Evolutionary conservation across 2,888 invertebrate genomes (phyloP).

Genomic region (Drosophila recens): DNA sequence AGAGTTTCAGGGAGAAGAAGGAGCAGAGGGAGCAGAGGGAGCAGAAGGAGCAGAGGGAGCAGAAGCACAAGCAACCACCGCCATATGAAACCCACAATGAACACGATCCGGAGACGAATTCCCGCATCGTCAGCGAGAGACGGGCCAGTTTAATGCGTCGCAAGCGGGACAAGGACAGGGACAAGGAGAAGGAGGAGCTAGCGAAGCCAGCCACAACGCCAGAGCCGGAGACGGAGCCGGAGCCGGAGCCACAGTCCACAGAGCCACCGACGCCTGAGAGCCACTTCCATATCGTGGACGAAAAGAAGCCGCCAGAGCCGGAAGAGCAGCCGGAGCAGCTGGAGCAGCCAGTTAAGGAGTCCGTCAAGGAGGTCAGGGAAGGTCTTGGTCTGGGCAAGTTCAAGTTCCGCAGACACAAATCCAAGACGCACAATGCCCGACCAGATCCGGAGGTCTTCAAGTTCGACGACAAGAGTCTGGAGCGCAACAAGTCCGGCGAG

Average conservation of each 20-base stretch:
- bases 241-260: slow-evolving; percentile 33
- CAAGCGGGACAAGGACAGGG: slow-evolving; percentile 67
- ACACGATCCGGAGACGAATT: slow-evolving; percentile 83
- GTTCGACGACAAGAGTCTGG: slow-evolving; percentile 79
- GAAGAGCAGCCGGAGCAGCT: slow-evolving; percentile 47
- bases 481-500: slow-evolving; percentile 50
- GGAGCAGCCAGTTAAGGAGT: slow-evolving; percentile 24
- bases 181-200: slow-evolving; percentile 64
- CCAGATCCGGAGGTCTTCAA: slow-evolving; percentile 81
- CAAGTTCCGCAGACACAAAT: slow-evolving; percentile 74
- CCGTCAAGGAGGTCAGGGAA: slow-evolving; percentile 57
- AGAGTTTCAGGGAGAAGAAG: slow-evolving; percentile 60
- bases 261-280: slow-evolving; percentile 53
- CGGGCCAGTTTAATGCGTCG: slow-evolving; percentile 81
- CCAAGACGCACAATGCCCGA: slow-evolving; percentile 58
- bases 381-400: slow-evolving; percentile 73
- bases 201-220: slow-evolving; percentile 34
- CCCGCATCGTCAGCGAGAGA: slow-evolving; percentile 83
- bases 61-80: slow-evolving; percentile 52
- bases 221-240: slow-evolving; percentile 59
- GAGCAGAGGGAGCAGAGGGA: slow-evolving; percentile 30
- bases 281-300: slow-evolving; percentile 86
- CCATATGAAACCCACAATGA: slow-evolving; percentile 63
- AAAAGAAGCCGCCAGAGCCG: slow-evolving; percentile 84
- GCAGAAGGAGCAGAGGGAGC: background rate